These are phyloP conservation scores for Falcunculus frontatus DNA, from an alignment of 2,113 vertebrate species.

Conservation along the genomic window DNA sequence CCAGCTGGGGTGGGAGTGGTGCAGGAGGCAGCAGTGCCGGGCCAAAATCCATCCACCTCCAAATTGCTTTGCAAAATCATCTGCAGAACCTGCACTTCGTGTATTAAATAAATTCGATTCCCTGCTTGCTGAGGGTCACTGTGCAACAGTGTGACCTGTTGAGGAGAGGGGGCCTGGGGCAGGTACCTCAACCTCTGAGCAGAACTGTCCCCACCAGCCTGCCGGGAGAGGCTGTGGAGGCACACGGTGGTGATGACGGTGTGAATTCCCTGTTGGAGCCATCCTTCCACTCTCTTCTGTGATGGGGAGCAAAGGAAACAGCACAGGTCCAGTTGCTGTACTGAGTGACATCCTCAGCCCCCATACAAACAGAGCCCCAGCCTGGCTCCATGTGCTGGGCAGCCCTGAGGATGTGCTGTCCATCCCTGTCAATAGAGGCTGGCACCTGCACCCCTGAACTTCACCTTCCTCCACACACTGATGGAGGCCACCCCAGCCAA, in stretches of 20 bases:
- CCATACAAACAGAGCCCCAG: no score
- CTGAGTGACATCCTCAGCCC: background rate
- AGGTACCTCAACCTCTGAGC: background rate
- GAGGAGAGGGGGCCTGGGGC: background rate
- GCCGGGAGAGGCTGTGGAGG: rapidly evolving
- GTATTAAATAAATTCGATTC: rapidly evolving
- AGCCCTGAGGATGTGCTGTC: rapidly evolving
- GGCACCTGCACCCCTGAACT: background rate
- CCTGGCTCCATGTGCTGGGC: rapidly evolving
- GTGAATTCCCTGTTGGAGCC: background rate
- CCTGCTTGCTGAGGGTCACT: background rate
- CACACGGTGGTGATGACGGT: rapidly evolving
- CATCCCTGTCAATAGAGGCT: rapidly evolving
- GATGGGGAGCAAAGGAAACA: background rate
- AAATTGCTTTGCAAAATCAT: background rate
- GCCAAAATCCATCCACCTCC: background rate
- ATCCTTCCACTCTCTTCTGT: background rate
- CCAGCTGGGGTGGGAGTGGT: background rate
- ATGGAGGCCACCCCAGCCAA: rapidly evolving
- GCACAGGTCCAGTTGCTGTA: background rate
- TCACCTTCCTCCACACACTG: rapidly evolving
- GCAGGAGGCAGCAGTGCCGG: background rate
- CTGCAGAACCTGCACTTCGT: background rate
- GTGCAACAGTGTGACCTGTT: rapidly evolving
- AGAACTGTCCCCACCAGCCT: background rate